These are phyloP conservation scores for Tricholauxania praeusta DNA, from an alignment of 2,888 invertebrate genomes.

Conservation along the genomic window DNA sequence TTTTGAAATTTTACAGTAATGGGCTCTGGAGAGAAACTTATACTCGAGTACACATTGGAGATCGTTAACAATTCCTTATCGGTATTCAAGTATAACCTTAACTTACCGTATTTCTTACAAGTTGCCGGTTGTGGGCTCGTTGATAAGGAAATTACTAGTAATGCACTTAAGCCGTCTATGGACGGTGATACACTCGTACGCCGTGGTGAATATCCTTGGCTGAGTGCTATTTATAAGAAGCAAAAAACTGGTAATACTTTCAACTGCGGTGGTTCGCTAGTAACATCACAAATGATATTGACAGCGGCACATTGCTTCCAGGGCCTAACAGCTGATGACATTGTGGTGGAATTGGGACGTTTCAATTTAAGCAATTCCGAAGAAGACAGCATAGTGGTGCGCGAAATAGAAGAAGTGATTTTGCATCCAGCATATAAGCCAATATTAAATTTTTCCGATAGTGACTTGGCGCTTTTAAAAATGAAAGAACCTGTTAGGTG, in stretches of 20 bases:
- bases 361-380: slow-evolving; percentile 57
- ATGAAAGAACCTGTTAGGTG: no score
- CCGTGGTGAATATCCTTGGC: slow-evolving; percentile 76
- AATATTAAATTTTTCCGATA: slow-evolving; percentile 57
- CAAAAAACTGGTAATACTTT: slow-evolving; percentile 59
- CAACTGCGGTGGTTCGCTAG: slow-evolving; percentile 61
- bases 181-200: slow-evolving; percentile 37
- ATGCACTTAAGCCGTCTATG: slow-evolving; percentile 49
- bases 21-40: no score
- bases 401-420: slow-evolving; percentile 53
- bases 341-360: slow-evolving; percentile 66
- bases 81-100: not conserved
- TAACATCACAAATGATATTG: slow-evolving; percentile 58
- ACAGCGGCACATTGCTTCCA: slow-evolving; percentile 68
- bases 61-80: not conserved
- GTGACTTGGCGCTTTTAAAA: no score
- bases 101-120: not conserved
- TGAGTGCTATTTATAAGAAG: slow-evolving; percentile 72
- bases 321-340: slow-evolving; percentile 47
- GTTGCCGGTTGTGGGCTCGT: slow-evolving; percentile 50
- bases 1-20: no score
- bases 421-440: slow-evolving; percentile 67
- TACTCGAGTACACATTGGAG: not conserved
- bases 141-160: slow-evolving; percentile 45
- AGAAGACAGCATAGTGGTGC: slow-evolving; percentile 47